Base-by-base conservation (phyloP, 2,888 invertebrate genomes). In the Hartigia nigra region DNA sequence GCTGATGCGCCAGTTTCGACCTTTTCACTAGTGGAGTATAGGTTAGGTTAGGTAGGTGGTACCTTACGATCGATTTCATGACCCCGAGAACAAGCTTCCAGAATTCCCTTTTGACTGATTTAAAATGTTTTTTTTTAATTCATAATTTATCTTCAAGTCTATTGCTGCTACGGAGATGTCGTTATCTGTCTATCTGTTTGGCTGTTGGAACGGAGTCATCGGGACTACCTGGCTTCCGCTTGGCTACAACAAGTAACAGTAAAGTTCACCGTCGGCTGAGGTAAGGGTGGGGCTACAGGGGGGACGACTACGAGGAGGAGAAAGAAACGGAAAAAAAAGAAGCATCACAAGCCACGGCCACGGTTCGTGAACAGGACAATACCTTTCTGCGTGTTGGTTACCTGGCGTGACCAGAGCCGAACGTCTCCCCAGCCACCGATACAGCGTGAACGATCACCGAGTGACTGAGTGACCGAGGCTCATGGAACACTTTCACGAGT, bases 391-490 rank as follows among this genome's bases (percentile, higher is more conserved):
- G 55, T 55, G 55, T 55, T 55, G 55, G 55, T 55, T 9, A 23
- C 23, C 55, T 55, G 9, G 55, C 55, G 9, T 55, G 55, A 55
- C 23, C 55, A 23, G 55, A 55, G 55, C 55, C 55, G 55, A 55
- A 23, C 55, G 23, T 23, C 23, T 55, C 55, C 55, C 55, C 55
- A 9, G 9, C 55, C 55, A 55, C 23, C 55, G 55, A 23, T 23
- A 55, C 55, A 55, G 23, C 23, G 55, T 55, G 55, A 55, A 55
- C 55, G 55, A 55, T 55, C 55, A 9, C 55, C 55, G 23, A 5
- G 55, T 55, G 55, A 72, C 72, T 72, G 72, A 72, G 5, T 72
- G 72, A 72, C 72, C 72, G 72, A 72, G 34, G 72, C 55, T 72
- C 32, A 12, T 34, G 72, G 72, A 72, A 72, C 72, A 72, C 72